A percentile compares a stretch with the other conserved stretches of the same genome.
Conservation (phyloP, 2,797 vertebrate genomes). For the Lagocephalus sceleratus region DNA sequence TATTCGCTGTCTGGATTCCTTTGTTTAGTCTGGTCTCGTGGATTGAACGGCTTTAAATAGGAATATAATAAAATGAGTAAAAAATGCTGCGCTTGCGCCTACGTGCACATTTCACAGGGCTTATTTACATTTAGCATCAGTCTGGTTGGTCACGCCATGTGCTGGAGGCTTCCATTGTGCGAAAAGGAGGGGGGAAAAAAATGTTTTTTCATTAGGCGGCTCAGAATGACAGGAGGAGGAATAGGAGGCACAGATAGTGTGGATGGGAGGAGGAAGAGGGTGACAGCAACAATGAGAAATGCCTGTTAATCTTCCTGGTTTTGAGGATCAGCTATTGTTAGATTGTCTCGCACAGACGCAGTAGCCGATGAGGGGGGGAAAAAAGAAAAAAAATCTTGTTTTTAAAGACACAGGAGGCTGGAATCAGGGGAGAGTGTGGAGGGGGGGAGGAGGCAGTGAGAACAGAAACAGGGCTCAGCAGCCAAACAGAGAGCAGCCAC, state of each 20-base stretch:
- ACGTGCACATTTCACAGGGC: conserved; percentile 44
- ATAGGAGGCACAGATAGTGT: conserved; percentile 1
- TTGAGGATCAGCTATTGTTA: conserved; percentile 70
- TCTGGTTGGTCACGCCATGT: conserved; percentile 50
- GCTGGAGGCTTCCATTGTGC: conserved; percentile 68
- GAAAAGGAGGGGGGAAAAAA: conserved; percentile 40
- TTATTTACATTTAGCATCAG: conserved; percentile 68
- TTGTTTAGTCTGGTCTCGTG: too few relatives aligned
- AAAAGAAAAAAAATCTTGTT: conserved; percentile 63
- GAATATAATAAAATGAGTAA: conserved; percentile 16
- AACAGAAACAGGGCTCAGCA: conserved; percentile 61
- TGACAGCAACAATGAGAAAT: conserved; percentile 22
- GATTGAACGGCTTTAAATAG: conserved; percentile 13
- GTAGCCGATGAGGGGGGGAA: conserved; percentile 26
- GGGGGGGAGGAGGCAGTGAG: conserved; percentile 60
- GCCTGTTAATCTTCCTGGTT: conserved; percentile 18
- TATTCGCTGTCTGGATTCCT: not conserved
- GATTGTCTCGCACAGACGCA: conserved; percentile 39
- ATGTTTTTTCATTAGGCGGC: conserved; percentile 20
- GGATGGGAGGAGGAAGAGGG: conserved; percentile 2
- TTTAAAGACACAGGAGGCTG: conserved; percentile 69
- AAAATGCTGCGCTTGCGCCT: conserved; percentile 36
- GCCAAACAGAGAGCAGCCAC: conserved; percentile 52
- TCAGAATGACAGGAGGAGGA: conserved; percentile 7
- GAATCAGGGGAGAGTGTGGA: conserved; percentile 52